Percentiles rank a stretch among this genome's conserved stretches.
phyloP scores from a whole-genome alignment of 2,113 vertebrate genomes.

The Pterocles burchelli region DNA sequence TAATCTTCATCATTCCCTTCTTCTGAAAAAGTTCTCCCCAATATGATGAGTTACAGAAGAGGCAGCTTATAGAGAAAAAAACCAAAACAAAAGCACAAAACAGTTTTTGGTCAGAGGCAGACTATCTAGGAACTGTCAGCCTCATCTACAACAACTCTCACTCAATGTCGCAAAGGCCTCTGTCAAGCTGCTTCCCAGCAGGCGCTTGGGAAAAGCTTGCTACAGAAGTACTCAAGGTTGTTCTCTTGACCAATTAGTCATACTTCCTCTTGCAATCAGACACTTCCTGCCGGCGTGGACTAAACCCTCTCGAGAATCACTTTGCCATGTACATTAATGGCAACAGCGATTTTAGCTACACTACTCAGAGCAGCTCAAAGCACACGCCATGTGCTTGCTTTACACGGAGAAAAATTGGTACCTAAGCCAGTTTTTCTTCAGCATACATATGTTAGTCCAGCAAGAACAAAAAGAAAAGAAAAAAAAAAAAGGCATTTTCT shows the following conservation, averaged over 20 bases:
- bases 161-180: not conserved
- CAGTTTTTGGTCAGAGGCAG: not conserved
- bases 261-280: constrained; percentile 15
- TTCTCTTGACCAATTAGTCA: constrained; percentile 30
- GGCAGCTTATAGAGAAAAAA: not conserved
- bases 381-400: not conserved
- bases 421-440: not conserved
- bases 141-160: not conserved
- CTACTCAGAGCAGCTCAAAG: not conserved
- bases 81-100: not conserved
- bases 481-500: not conserved
- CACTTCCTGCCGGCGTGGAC: not conserved
- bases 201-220: not conserved
- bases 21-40: not conserved
- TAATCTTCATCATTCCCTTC: not conserved
- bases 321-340: not conserved
- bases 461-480: not conserved
- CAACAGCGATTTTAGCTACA: not conserved
- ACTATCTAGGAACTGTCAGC: not conserved
- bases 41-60: not conserved
- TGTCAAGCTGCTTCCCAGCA: not conserved
- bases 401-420: not conserved
- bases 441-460: not conserved
- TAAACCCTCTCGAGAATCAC: not conserved
- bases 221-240: not conserved